phyloP scores from a whole-genome alignment of 2,113 vertebrate species.

The Oreotrochilus melanogaster region DNA sequence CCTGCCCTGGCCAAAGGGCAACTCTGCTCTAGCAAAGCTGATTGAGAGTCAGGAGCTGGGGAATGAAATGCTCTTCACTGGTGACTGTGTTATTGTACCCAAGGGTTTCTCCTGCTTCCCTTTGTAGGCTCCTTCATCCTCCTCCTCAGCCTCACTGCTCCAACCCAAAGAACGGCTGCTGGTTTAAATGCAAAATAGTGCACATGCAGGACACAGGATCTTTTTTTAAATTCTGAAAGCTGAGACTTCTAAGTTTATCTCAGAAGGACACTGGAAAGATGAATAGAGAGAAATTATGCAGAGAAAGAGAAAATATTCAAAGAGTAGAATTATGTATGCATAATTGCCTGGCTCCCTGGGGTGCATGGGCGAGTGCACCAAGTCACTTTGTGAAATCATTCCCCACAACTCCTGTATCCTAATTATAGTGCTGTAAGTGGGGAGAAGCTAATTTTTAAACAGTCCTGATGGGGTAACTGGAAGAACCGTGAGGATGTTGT shows the following conservation, averaged over 20 bases:
- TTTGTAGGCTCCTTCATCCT: not conserved
- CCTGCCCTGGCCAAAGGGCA: not conserved
- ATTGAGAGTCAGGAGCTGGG: not conserved
- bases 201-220: slow-evolving; percentile 27
- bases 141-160: not conserved
- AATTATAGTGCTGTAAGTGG: slow-evolving; percentile 68
- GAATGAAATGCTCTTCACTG: not conserved
- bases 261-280: slow-evolving; percentile 73
- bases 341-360: slow-evolving; percentile 73
- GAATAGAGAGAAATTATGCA: slow-evolving; percentile 74
- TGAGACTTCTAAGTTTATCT: slow-evolving; percentile 73
- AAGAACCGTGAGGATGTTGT: slow-evolving; percentile 6
- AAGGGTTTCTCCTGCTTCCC: not conserved
- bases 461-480: slow-evolving; percentile 61
- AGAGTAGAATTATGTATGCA: slow-evolving; percentile 75
- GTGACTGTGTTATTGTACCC: rapidly evolving
- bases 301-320: slow-evolving; percentile 75
- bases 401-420: slow-evolving; percentile 69
- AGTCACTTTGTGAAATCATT: slow-evolving; percentile 76
- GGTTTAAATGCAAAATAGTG: slow-evolving; percentile 58
- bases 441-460: slow-evolving; percentile 71
- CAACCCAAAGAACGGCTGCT: not conserved
- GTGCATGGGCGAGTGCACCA: slow-evolving; percentile 71
- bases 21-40: not conserved
- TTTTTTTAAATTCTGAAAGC: slow-evolving; percentile 68